Evolutionary conservation across 2,113 vertebrate species (phyloP), one percentile per base, ranked within the genome.

Genomic region (Malurus alboscapulatus): DNA sequence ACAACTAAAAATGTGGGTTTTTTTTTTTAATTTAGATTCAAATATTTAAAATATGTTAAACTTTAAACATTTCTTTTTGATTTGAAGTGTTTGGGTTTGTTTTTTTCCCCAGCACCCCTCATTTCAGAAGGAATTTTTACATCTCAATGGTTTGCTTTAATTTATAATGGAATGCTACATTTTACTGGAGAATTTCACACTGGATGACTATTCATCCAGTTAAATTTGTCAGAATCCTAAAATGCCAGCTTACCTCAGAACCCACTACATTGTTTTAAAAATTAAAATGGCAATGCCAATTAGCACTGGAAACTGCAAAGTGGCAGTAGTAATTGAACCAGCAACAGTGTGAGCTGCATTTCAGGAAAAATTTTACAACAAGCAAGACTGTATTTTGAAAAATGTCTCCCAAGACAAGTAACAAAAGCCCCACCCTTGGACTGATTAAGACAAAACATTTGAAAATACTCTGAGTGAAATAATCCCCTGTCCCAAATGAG

Each of bases 251-350:
- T 62, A 51, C 55, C 72, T 88, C 72, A 77, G 79, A 84, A 63
- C 12, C 92, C 59, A 67, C 24, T 40, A 29, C 47, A 47, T 24
- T 68, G 20, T 67, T 90, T 68, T 45, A 71, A 69, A 84, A 84
- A 54, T 38, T 5, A 94, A 65, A 12, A 38, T 11, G 29, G 48
- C 53, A 78, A 75, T 10, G 3, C 25, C 20, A 91, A 65, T 91
- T 89, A 89, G 26, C 62, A 68, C 10, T 34, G 20, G 24, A 61
- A 92, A 81, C 59, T 74, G 53, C 44, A 81, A 90, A 92, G 63
- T 36, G 16, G 57, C 34, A 76, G 32, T 5, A 53, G 19, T 40
- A 90, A 90, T 88, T 77, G 88, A 87, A 62, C 29, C 29, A 71
- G 36, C 1, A 14, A 57, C 85, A 85, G 50, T 17, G 34, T 44